phyloP scores from a whole-genome alignment of 2,797 vertebrate genomes.

The Enteromius trimaculatus region DNA sequence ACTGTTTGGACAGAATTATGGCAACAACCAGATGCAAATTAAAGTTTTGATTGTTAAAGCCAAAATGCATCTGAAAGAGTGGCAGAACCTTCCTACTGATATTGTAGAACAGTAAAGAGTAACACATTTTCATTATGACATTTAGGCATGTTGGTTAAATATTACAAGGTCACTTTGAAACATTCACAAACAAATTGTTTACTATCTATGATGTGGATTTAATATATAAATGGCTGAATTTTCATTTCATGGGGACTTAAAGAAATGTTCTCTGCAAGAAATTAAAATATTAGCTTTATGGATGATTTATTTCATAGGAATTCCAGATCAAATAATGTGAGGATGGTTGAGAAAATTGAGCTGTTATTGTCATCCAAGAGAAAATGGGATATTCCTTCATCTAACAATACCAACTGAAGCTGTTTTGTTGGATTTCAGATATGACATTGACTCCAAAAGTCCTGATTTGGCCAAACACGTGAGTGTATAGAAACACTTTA shows the following conservation, averaged over 20 bases:
- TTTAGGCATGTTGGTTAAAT: neutral
- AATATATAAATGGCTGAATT: neutral
- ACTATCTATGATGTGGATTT: neutral
- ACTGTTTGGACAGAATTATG: neutral
- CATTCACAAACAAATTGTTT: neutral
- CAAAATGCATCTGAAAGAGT: neutral
- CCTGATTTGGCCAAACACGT: slow-evolving; percentile 94
- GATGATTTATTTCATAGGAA: neutral
- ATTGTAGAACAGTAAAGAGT: neutral
- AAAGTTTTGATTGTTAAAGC: neutral
- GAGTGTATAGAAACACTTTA: slow-evolving; percentile 69
- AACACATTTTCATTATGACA: neutral
- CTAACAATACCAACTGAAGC: neutral
- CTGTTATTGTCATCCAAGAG: neutral
- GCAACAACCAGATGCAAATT: neutral
- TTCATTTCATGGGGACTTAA: neutral
- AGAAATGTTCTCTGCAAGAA: neutral
- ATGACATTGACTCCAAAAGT: slow-evolving; percentile 95
- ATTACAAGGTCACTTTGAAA: neutral
- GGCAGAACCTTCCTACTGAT: neutral
- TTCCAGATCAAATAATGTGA: neutral
- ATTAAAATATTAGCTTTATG: slow-evolving; percentile 12
- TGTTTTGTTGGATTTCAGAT: slow-evolving; percentile 78
- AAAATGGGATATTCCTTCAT: neutral
- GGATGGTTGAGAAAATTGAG: neutral